These are phyloP conservation scores for Hydraecia micacea DNA, from an alignment of 2,888 invertebrate species.

Conservation along the genomic window DNA sequence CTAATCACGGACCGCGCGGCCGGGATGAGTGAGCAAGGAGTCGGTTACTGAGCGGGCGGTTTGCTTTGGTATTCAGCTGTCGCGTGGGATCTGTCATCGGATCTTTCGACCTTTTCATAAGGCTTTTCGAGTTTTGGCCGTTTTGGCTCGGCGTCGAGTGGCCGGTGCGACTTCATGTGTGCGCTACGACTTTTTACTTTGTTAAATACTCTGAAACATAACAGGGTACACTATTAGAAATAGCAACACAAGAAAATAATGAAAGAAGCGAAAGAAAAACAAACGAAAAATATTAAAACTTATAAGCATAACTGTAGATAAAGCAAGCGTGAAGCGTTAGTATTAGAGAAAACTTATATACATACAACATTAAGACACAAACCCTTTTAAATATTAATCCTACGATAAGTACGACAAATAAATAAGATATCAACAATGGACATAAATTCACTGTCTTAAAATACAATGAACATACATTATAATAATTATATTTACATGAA, in stretches of 20 bases:
- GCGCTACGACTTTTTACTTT: slow-evolving; percentile 99
- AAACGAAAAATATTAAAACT: slow-evolving; percentile 65
- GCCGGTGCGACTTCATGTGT: slow-evolving; percentile 99
- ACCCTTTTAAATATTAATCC: slow-evolving; percentile 76
- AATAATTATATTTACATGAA: slow-evolving; percentile 82
- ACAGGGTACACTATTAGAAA: slow-evolving; percentile 87
- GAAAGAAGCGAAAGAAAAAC: slow-evolving; percentile 72
- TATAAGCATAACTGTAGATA: slow-evolving; percentile 74
- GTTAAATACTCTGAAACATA: slow-evolving; percentile 96
- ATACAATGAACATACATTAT: slow-evolving; percentile 77
- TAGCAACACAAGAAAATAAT: slow-evolving; percentile 80
- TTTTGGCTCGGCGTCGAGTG: slow-evolving; percentile 95
- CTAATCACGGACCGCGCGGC: slow-evolving; percentile 57
- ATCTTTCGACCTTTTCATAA: slow-evolving; percentile 90
- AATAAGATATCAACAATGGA: slow-evolving; percentile 80
- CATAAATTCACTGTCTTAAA: slow-evolving; percentile 80
- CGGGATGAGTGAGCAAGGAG: slow-evolving; percentile 76
- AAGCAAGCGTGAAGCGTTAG: slow-evolving; percentile 84
- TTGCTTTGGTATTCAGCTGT: slow-evolving; percentile 85
- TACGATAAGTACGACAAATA: slow-evolving; percentile 80
- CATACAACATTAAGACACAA: slow-evolving; percentile 82
- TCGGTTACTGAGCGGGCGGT: slow-evolving; percentile 81
- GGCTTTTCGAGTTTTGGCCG: slow-evolving; percentile 91
- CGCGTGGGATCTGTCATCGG: slow-evolving; percentile 86
- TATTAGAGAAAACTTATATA: slow-evolving; percentile 78